Percentiles rank a stretch among this genome's conserved stretches.
Evolutionary conservation across 2,888 invertebrate genomes (phyloP).

Genomic region (Amiota communis): DNA sequence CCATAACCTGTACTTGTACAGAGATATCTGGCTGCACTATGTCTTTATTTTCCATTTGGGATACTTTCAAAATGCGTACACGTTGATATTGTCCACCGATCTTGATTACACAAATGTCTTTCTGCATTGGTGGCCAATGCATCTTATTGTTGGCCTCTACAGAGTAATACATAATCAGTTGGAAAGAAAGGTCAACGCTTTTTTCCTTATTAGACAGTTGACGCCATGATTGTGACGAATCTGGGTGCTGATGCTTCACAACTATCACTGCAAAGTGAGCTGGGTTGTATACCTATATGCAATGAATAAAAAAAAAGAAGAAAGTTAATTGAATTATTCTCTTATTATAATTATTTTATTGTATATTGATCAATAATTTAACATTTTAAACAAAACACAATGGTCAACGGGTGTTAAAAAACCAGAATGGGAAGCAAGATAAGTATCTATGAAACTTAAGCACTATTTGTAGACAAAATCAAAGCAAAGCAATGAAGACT

Average conservation of each 20-base stretch:
- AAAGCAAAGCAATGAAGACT: too few relatives aligned
- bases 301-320: background rate
- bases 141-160: constrained; percentile 48
- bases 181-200: constrained; percentile 53
- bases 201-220: constrained; percentile 52
- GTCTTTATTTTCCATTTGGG: constrained; percentile 58
- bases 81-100: constrained; percentile 75
- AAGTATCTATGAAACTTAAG: too few relatives aligned
- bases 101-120: constrained; percentile 77
- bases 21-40: constrained; percentile 43
- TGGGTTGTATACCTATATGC: constrained; percentile 73
- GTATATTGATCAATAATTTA: too few relatives aligned
- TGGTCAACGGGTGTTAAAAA: too few relatives aligned
- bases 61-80: constrained; percentile 75
- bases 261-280: constrained; percentile 78
- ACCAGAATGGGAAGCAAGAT: too few relatives aligned
- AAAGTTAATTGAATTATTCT: background rate
- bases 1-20: constrained; percentile 69
- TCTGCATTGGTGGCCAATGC: constrained; percentile 73
- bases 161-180: constrained; percentile 57
- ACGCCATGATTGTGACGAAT: constrained; percentile 42
- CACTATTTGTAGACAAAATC: too few relatives aligned
- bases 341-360: too few relatives aligned
- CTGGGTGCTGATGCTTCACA: constrained; percentile 69
- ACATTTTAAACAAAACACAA: too few relatives aligned